Evolutionary conservation across 2,888 invertebrate species (phyloP), one percentile per base, ranked within the genome.

Genomic region (Apocheima hispidaria): DNA sequence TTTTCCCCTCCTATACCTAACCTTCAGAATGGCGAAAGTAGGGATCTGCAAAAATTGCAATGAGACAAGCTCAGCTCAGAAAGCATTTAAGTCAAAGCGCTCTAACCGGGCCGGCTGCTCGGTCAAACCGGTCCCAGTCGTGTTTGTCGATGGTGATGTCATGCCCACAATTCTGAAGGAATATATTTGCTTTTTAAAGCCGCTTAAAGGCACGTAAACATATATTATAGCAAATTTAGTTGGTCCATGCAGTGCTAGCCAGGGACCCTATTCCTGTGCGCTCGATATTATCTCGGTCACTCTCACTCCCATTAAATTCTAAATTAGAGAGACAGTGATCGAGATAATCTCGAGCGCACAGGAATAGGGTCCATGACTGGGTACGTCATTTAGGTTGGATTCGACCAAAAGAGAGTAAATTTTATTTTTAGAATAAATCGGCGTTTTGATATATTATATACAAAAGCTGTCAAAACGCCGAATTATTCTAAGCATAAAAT

Each of bases 121-220:
- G 49, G 65, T 66, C 55, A 66, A 74, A 74, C 74, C 74, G 74
- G 74, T 74, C 71, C 54, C 66, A 57, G 26, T 30, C 63, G 66
- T 66, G 64, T 67, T 68, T 66, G 66, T 48, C 46, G 51, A 14
- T 49, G 68, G 50, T 74, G 75, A 75, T 72, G 73, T 72, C 75
- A 75, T 65, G 63, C 50, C 12, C 21, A 53, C 43, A 26, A 2
- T 44, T 56, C 49, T 56, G 49, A 52, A 64, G 58, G 16, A 38
- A 43, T 49, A 48, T 33, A 54, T 60, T 16, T 20, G 14, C 21
- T n/a, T 40, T 56, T 46, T 46, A 18, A 30, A 30, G n/a, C 20
- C 7, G 12, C 7, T 20, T 41, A 1, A 41, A 21, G 21, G 12
- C 21, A n/a, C n/a, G 2, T n/a, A 21, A 5, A 23, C 18, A 41